Conservation (phyloP, 2,113 vertebrate species). For the Nothocercus julius region DNA sequence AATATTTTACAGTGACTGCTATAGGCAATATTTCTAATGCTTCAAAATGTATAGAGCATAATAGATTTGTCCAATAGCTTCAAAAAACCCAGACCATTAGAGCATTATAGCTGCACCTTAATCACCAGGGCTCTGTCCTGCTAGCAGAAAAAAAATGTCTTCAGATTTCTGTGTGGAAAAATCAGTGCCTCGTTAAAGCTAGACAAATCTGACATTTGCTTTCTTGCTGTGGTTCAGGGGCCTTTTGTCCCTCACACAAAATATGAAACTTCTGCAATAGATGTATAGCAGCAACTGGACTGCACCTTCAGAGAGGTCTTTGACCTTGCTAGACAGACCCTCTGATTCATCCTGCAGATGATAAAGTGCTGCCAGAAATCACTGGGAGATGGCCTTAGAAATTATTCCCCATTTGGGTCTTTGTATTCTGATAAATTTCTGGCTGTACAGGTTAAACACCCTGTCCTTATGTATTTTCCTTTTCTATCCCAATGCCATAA, state of each 20-base stretch:
- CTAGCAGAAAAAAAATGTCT: neutral
- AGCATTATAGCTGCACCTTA: neutral
- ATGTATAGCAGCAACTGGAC: constrained; percentile 42
- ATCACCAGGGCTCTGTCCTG: neutral
- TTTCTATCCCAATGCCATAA: constrained; percentile 35
- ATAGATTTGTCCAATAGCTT: constrained; percentile 1
- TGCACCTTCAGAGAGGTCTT: constrained; percentile 42
- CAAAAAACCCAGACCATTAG: neutral
- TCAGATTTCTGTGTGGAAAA: constrained; percentile 41
- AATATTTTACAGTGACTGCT: neutral
- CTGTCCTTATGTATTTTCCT: constrained; percentile 17
- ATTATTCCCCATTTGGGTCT: constrained; percentile 24
- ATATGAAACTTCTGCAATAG: constrained; percentile 19
- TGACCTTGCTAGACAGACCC: constrained; percentile 49
- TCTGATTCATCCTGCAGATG: constrained; percentile 62
- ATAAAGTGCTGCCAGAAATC: constrained; percentile 32
- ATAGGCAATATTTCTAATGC: neutral
- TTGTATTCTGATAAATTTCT: constrained; percentile 1
- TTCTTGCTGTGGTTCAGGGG: constrained; percentile 48
- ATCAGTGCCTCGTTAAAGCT: constrained; percentile 54
- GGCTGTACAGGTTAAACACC: constrained; percentile 51
- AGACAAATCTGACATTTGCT: constrained; percentile 59
- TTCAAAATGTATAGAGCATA: neutral
- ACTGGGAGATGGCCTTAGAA: constrained; percentile 30
- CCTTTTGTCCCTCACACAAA: constrained; percentile 34